Evolutionary conservation across 2,888 invertebrate species (phyloP).

Genomic region (Amphipoea oculea): DNA sequence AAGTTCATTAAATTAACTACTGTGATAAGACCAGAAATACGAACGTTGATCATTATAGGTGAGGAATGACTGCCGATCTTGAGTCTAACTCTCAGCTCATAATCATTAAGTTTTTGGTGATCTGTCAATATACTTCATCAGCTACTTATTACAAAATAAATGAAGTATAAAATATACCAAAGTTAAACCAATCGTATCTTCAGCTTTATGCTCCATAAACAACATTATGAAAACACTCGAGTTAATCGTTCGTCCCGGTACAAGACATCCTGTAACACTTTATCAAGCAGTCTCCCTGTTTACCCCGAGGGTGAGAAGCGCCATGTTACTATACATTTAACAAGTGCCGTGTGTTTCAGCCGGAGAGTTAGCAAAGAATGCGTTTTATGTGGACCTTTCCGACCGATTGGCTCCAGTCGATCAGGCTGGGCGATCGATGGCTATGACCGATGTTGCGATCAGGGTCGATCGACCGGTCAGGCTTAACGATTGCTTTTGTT

Average conservation of each 20-base stretch:
- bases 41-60: no score
- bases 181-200: not conserved
- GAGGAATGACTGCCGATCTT: not conserved
- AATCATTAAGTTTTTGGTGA: no score
- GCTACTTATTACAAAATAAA: not conserved
- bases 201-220: not conserved
- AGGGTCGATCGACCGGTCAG: not conserved
- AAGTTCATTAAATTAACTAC: not conserved
- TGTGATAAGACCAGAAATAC: not conserved
- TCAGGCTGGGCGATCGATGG: constrained; percentile 49
- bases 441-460: constrained; percentile 55
- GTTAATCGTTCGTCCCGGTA: constrained; percentile 8
- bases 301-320: constrained; percentile 23
- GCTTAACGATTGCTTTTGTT: constrained; percentile 39
- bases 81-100: not conserved
- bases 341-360: constrained; percentile 29
- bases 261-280: constrained; percentile 40
- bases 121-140: not conserved
- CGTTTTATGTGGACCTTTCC: constrained; percentile 45
- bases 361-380: constrained; percentile 36
- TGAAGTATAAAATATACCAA: no score
- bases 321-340: constrained; percentile 44
- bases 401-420: constrained; percentile 40
- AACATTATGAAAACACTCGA: constrained; percentile 10
- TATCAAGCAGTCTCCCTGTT: constrained; percentile 41